Conservation (phyloP, 53 echinoderm and acorn worm species). For the Echinarachnius parma region DNA sequence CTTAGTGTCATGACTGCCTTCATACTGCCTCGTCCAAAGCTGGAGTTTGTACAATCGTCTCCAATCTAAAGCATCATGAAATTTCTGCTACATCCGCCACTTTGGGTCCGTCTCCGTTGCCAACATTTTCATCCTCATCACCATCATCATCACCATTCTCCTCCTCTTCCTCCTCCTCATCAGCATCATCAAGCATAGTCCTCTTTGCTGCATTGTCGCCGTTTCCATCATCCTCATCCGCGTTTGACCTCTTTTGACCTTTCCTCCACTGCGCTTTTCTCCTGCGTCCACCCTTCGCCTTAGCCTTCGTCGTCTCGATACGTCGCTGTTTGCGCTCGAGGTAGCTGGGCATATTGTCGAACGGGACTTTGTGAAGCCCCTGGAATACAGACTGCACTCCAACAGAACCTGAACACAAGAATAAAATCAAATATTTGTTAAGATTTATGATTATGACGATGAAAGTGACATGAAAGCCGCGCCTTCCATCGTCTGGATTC, state of each 20-base stretch:
- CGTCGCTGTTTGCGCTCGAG: slow-evolving; percentile 62
- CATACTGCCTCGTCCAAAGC: slow-evolving; percentile 12
- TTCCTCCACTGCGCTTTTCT: slow-evolving; percentile 10
- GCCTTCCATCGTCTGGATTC: no score
- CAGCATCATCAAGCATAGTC: slow-evolving; percentile 6
- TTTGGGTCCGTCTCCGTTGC: background rate
- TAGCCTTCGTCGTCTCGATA: slow-evolving; percentile 45
- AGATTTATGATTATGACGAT: no score
- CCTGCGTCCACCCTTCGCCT: slow-evolving; percentile 37
- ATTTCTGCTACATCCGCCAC: background rate
- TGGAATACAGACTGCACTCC: slow-evolving; percentile 42
- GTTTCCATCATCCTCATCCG: background rate
- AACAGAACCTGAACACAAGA: slow-evolving; percentile 46
- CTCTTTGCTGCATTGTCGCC: background rate
- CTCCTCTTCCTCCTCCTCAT: background rate
- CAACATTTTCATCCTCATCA: background rate
- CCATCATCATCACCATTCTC: background rate
- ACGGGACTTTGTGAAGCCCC: slow-evolving; percentile 73
- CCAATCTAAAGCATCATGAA: background rate
- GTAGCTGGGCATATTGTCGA: slow-evolving; percentile 71
- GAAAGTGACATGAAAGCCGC: no score
- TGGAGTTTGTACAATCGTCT: no score
- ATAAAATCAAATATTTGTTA: background rate
- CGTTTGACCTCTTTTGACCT: slow-evolving; percentile 10
- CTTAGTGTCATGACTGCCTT: slow-evolving; percentile 10